These are phyloP conservation scores for Ametastegia equiseti DNA, from an alignment of 2,888 invertebrate species.

Conservation along the genomic window DNA sequence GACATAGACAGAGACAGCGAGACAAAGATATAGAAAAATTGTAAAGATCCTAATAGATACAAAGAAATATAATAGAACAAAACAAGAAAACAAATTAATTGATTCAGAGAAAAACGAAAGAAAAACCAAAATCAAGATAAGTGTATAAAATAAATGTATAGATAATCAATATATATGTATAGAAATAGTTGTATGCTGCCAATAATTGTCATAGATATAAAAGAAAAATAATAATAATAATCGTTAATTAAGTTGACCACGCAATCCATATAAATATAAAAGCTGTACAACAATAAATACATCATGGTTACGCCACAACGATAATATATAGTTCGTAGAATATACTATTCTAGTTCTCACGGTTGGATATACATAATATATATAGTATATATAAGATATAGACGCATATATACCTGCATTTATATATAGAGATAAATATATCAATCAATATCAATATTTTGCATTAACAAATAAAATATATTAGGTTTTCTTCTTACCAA, in stretches of 20 bases:
- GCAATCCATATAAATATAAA: constrained; percentile 28
- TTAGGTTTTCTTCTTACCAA: neutral
- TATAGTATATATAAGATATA: neutral
- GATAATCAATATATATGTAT: neutral
- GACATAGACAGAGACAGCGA: constrained; percentile 1
- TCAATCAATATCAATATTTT: no score
- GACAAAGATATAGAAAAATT: neutral
- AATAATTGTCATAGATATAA: neutral
- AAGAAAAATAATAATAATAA: neutral
- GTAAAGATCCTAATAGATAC: neutral
- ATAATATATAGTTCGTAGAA: constrained; percentile 17
- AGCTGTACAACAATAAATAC: constrained; percentile 46
- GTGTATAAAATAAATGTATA: neutral
- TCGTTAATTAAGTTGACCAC: constrained; percentile 35
- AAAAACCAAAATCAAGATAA: neutral
- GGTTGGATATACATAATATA: neutral
- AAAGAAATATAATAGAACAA: neutral
- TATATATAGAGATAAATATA: no score
- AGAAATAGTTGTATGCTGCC: neutral
- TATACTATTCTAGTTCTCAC: constrained; percentile 6
- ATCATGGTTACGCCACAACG: constrained; percentile 45
- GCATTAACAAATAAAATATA: no score
- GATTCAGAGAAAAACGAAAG: no score
- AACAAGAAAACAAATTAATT: neutral
- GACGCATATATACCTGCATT: neutral